Percentiles rank a stretch among this genome's conserved stretches.
These are phyloP conservation scores for Eulemur rubriventer DNA, from an alignment of 2,797 vertebrate species.

Conservation along the genomic window DNA sequence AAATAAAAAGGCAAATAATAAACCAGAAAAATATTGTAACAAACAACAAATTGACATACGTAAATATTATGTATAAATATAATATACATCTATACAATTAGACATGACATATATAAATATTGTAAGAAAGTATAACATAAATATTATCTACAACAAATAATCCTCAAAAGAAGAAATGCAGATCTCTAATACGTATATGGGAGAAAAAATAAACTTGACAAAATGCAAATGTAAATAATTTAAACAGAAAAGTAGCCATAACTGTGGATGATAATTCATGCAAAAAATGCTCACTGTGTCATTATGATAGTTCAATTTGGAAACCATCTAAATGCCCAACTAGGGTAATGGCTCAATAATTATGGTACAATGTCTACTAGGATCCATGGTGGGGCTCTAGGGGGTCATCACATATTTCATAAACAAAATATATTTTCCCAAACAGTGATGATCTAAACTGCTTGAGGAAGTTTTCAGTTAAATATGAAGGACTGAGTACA, in stretches of 20 bases:
- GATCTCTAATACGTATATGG: background rate
- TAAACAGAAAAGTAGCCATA: conserved; percentile 1
- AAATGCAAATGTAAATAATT: conserved; percentile 30
- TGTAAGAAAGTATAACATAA: conserved; percentile 6
- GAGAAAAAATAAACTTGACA: background rate
- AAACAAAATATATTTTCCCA: conserved; percentile 10
- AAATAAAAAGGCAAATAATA: background rate
- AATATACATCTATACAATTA: background rate
- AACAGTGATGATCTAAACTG: background rate
- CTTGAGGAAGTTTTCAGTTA: background rate
- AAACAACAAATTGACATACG: background rate
- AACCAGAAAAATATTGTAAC: background rate
- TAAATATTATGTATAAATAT: background rate
- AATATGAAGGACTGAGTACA: background rate
- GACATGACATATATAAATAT: background rate
- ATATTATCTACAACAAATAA: background rate
- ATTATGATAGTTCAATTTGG: background rate
- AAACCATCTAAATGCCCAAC: background rate
- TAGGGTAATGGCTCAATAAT: background rate
- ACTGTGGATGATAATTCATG: background rate
- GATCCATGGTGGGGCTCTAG: background rate
- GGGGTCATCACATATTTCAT: background rate
- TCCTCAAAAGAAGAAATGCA: conserved; percentile 9
- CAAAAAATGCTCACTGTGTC: background rate
- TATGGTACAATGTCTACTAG: background rate